These are phyloP conservation scores for Oryzias celebensis DNA, from an alignment of 2,113 vertebrate genomes.

Conservation along the genomic window DNA sequence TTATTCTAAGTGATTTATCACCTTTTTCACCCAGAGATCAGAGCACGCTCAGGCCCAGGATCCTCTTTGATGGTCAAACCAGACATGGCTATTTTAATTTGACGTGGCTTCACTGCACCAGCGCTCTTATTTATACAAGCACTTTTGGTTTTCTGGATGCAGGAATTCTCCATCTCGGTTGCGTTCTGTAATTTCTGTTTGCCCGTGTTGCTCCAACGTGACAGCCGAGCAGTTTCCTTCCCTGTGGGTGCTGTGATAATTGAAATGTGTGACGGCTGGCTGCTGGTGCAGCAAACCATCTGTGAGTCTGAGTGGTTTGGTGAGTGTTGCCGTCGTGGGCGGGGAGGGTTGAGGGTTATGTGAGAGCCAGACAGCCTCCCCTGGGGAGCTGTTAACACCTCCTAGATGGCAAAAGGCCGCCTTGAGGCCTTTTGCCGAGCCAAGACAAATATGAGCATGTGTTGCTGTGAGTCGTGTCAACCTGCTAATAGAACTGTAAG, in stretches of 20 bases:
- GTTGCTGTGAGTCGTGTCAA: constrained; percentile 47
- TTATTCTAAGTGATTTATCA: constrained; percentile 69
- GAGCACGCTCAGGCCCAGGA: constrained; percentile 4
- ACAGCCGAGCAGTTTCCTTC: constrained; percentile 74
- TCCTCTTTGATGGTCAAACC: constrained; percentile 29
- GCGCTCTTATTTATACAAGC: not conserved
- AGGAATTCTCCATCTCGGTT: constrained; percentile 48
- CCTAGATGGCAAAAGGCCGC: constrained; percentile 86
- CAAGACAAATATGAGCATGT: constrained; percentile 56
- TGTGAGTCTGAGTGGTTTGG: constrained; percentile 74
- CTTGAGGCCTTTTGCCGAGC: constrained; percentile 41
- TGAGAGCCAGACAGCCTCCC: constrained; percentile 74
- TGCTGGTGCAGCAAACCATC: constrained; percentile 66
- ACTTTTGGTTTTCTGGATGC: constrained; percentile 34
- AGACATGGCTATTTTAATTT: not conserved
- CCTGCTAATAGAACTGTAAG: constrained; percentile 46
- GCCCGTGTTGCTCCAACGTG: constrained; percentile 23
- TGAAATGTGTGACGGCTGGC: constrained; percentile 76
- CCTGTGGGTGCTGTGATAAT: constrained; percentile 62
- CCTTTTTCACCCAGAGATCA: constrained; percentile 47
- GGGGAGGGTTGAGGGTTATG: constrained; percentile 62
- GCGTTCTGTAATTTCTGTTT: constrained; percentile 14
- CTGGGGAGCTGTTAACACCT: constrained; percentile 86
- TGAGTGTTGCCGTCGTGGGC: constrained; percentile 64
- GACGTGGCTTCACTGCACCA: not conserved